A percentile compares a stretch with the other conserved stretches of the same genome.
phyloP scores from a whole-genome alignment of 2,113 vertebrate genomes.

The Lepisosteus osseus region DNA sequence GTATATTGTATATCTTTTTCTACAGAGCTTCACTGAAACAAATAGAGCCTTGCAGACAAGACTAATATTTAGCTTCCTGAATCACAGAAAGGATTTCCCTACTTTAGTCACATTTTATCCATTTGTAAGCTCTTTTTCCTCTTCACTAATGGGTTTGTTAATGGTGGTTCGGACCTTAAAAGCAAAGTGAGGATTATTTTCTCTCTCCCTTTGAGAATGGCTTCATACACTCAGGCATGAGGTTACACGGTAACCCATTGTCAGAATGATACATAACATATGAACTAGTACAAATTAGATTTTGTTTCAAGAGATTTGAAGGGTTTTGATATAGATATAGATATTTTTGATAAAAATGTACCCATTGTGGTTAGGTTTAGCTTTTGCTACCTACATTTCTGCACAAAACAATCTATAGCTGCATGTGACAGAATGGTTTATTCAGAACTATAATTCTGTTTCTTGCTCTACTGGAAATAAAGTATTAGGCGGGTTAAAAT shows the following conservation, averaged over 20 bases:
- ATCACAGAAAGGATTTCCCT: constrained; percentile 29
- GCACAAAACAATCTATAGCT: not conserved
- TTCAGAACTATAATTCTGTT: no score
- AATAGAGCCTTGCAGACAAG: constrained; percentile 1
- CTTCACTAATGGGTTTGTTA: constrained; percentile 32
- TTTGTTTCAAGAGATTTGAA: no score
- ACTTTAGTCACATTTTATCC: constrained; percentile 32
- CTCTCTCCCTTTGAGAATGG: not conserved
- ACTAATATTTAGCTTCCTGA: not conserved
- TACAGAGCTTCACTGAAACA: not conserved
- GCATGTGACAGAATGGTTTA: not conserved
- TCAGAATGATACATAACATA: no score
- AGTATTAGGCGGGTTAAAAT: not conserved
- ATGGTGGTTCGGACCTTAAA: constrained; percentile 31
- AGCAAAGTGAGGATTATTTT: constrained; percentile 29
- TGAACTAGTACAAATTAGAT: no score
- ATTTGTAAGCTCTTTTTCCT: constrained; percentile 33
- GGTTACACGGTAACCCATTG: no score
- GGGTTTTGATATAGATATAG: not conserved
- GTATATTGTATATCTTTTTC: no score
- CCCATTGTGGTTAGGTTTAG: not conserved
- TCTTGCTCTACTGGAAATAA: not conserved
- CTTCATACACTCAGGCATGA: no score
- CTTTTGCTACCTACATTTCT: not conserved
- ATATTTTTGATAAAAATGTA: not conserved